Evolutionary conservation across 2,113 vertebrate species (phyloP).

Genomic region (Phylloscopus whistleri): DNA sequence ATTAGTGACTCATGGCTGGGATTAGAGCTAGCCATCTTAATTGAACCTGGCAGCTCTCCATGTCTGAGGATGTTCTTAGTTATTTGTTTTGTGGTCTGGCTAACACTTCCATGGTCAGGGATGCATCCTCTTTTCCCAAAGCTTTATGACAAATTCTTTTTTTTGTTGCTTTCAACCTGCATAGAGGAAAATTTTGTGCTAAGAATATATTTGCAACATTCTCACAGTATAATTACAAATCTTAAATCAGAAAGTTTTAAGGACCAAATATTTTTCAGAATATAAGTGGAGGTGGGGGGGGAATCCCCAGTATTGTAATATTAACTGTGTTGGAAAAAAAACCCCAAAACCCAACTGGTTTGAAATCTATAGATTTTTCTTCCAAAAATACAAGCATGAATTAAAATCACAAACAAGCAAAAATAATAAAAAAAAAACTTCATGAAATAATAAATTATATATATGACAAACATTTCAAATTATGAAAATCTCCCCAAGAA

Average conservation of each 20-base stretch:
- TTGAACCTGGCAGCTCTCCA: neutral
- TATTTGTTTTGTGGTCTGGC: neutral
- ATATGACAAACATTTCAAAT: neutral
- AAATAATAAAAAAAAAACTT: neutral
- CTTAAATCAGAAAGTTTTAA: neutral
- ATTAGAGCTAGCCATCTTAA: neutral
- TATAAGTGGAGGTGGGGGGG: too few relatives aligned
- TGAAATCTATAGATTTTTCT: neutral
- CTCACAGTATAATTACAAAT: neutral
- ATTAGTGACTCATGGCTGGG: neutral
- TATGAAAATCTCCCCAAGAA: neutral
- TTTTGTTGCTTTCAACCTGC: neutral
- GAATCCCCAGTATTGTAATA: neutral
- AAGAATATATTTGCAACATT: neutral
- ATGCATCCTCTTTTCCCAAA: neutral
- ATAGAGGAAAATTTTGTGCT: neutral
- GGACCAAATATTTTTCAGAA: neutral
- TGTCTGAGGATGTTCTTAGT: neutral
- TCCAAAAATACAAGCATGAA: neutral
- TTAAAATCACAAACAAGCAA: neutral
- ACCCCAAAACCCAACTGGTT: neutral
- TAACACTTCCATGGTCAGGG: neutral
- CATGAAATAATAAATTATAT: neutral
- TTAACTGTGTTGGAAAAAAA: neutral
- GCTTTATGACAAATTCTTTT: neutral